Base-by-base conservation (phyloP, 2,797 vertebrate species). In the Lates japonicus region DNA sequence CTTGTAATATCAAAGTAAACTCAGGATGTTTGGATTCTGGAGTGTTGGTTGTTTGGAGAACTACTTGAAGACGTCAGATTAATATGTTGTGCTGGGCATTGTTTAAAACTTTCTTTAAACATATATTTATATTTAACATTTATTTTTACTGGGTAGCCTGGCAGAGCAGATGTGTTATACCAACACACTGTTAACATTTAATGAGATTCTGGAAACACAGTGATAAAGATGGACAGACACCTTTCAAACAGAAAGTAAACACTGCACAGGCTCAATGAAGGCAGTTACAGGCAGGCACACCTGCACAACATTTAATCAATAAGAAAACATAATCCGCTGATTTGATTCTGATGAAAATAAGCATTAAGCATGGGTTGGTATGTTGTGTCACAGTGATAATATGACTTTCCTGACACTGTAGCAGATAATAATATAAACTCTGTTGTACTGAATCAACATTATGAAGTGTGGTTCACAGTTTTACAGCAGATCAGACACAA, bases 311-410 rank as follows among this genome's bases (percentile, higher is more conserved):
- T 46, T 19, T 46, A 46, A 46, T 19, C 19, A 17, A 46, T 46
- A 2, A 46, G 17, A 19, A 46, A 44, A 17, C 13, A 39, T 3
- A 44, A 44, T 41, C n/a, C 41, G 11, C n/a, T 42, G 13, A 62
- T 46, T 46, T 7, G 25, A 1, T 65, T 29, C 22, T 22, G 13
- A 49, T 35, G 62, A 14, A 48, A 65, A 14, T n/a, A 48, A 51
- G 3, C 7, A 8, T 35, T 2, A 35, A 65, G 22, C 19, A 35
- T 4, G 2, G 31, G 20, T 22, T 48, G 14, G 20, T 61, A n/a
- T n/a, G 48, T 51, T n/a, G n/a, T n/a, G 22, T 44, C 60, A n/a
- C n/a, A n/a, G n/a, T 59, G 22, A 54, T 62, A 44, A 70, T 4
- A 2, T 25, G 11, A 52, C 20, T 19, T 42, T 37, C 37, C 19